These are phyloP conservation scores for Lacerta bilineata DNA, from an alignment of 2,797 vertebrate species.

Conservation along the genomic window DNA sequence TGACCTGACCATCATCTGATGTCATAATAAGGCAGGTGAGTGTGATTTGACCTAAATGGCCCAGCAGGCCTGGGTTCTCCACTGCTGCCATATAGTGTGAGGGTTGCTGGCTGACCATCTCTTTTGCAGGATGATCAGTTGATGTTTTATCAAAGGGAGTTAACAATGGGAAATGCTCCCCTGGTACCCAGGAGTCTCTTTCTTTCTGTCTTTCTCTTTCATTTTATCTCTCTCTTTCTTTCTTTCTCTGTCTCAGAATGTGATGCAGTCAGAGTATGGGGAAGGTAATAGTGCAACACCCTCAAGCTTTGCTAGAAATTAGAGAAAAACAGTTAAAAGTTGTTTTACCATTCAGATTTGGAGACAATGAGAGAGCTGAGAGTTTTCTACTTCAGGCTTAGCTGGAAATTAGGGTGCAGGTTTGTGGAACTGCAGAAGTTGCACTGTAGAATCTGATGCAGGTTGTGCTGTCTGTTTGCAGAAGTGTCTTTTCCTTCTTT, in stretches of 20 bases:
- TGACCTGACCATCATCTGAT: no score
- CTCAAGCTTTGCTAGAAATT: neutral
- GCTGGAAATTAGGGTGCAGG: neutral
- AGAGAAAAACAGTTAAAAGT: neutral
- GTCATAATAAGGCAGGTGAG: no score
- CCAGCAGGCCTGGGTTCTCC: neutral
- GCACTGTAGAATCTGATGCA: neutral
- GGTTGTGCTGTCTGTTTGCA: neutral
- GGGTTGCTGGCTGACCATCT: neutral
- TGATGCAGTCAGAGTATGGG: neutral
- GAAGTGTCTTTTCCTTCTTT: neutral
- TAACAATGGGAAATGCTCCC: neutral
- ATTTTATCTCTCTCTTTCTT: neutral
- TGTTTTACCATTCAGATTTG: neutral
- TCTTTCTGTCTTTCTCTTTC: no score
- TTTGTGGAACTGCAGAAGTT: neutral
- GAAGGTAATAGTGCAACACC: neutral
- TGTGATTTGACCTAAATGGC: no score
- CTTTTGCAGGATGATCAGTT: neutral
- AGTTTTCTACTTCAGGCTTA: neutral
- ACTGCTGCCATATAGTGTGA: neutral
- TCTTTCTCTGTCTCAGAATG: neutral
- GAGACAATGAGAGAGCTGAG: neutral
- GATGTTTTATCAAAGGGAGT: neutral
- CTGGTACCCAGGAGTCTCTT: neutral